Conservation (phyloP, 2,888 invertebrate genomes). For the Papilio elwesi region DNA sequence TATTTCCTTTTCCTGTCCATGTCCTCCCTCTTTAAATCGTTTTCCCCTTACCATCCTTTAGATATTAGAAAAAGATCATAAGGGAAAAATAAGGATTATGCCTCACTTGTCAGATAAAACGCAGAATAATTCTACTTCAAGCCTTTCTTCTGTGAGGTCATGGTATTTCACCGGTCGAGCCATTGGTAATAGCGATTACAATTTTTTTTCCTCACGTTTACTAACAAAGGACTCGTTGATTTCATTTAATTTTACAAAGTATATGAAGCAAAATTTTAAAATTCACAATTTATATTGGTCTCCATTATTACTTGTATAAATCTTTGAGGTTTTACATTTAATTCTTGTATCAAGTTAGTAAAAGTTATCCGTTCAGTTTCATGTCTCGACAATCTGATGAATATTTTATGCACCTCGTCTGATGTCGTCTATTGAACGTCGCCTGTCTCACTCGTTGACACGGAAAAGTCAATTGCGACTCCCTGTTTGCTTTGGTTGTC, state of each 20-base stretch:
- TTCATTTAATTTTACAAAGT: neutral
- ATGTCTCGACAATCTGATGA: slow-evolving; percentile 36
- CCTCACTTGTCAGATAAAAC: no score
- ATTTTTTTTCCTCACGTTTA: no score
- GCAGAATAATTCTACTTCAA: no score
- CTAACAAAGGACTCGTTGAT: no score
- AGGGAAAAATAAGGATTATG: no score
- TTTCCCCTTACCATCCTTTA: no score
- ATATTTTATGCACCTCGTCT: slow-evolving; percentile 37
- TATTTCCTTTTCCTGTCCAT: no score
- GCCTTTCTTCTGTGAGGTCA: no score
- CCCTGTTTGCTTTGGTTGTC: slow-evolving; percentile 20
- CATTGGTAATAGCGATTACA: no score
- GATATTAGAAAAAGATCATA: no score
- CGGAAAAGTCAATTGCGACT: slow-evolving; percentile 27
- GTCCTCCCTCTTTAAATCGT: no score
- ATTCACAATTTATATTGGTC: slow-evolving; percentile 7
- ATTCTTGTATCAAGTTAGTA: slow-evolving; percentile 26
- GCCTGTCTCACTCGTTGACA: slow-evolving; percentile 15
- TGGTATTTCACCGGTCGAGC: no score
- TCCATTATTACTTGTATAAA: slow-evolving; percentile 12
- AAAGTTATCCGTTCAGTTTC: slow-evolving; percentile 29
- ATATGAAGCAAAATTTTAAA: neutral
- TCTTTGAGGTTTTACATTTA: slow-evolving; percentile 21
- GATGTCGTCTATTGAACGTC: slow-evolving; percentile 33